Conservation (phyloP, 2,888 invertebrate species). For the Microplitis deprimator region DNA sequence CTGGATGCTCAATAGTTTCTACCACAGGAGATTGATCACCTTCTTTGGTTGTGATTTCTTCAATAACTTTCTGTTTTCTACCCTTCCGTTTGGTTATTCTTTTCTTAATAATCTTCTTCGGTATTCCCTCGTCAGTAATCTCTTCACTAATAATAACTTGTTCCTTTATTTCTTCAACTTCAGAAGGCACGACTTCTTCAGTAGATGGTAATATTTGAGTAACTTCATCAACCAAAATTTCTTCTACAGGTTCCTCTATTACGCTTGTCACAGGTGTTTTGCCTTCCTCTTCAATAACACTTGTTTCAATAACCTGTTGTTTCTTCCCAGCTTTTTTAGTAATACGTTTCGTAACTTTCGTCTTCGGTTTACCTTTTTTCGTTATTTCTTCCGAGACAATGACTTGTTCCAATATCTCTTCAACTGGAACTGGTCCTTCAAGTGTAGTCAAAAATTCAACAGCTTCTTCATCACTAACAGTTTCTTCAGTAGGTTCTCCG, state of each 20-base stretch:
- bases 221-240: conserved; percentile 45
- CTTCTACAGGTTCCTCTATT: conserved; percentile 59
- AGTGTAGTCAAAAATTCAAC: conserved; percentile 33
- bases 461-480: conserved; percentile 55
- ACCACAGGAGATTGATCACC: conserved; percentile 43
- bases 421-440: conserved; percentile 46
- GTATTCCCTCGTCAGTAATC: conserved; percentile 54
- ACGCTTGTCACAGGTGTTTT: conserved; percentile 49
- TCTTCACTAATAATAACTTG: conserved; percentile 68
- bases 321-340: conserved; percentile 66
- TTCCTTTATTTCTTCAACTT: conserved; percentile 47
- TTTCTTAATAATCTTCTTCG: conserved; percentile 60
- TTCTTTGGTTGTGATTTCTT: conserved; percentile 61
- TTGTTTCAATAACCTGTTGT: conserved; percentile 57
- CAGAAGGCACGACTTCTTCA: conserved; percentile 49
- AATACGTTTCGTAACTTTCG: conserved; percentile 67
- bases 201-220: conserved; percentile 42
- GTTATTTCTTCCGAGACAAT: conserved; percentile 59
- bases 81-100: conserved; percentile 42
- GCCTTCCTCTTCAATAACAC: conserved; percentile 71
- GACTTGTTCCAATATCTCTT: conserved; percentile 59
- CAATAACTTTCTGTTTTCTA: conserved; percentile 50
- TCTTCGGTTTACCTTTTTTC: conserved; percentile 62
- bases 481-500: conserved; percentile 48
- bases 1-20: conserved; percentile 42